These are phyloP conservation scores for Ophioderma brevispina DNA, from an alignment of 35 echinoderm and acorn worm genomes.

Conservation along the genomic window DNA sequence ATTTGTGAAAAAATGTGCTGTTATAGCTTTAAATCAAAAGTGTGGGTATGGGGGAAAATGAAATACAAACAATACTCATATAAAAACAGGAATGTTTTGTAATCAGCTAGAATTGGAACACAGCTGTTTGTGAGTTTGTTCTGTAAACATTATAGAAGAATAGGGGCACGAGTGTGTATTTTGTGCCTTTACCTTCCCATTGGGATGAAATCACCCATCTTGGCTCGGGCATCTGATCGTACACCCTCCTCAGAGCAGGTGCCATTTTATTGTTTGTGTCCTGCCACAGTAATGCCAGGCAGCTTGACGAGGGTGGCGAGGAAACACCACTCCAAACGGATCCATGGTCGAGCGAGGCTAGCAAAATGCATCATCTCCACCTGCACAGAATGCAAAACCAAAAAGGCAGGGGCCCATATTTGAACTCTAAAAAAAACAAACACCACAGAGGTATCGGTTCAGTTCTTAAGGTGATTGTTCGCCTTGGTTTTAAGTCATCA, in stretches of 20 bases:
- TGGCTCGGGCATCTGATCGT: slow-evolving; percentile 99
- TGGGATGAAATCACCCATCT: slow-evolving; percentile 99
- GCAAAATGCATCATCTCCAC: slow-evolving; percentile 99
- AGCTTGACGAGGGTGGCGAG: slow-evolving; percentile 89
- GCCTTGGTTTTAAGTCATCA: too few species aligned
- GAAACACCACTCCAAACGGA: slow-evolving; percentile 96
- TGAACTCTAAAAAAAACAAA: slow-evolving; percentile 97
- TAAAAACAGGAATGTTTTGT: too few species aligned
- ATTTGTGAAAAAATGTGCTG: too few species aligned
- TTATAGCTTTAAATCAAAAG: too few species aligned
- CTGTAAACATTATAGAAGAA: too few species aligned
- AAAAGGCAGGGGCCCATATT: slow-evolving; percentile 99
- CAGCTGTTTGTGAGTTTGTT: too few species aligned
- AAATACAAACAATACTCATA: too few species aligned
- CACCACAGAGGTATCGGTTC: too few species aligned
- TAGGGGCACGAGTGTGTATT: too few species aligned
- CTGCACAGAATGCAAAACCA: slow-evolving; percentile 97
- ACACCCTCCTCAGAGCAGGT: slow-evolving; percentile 93
- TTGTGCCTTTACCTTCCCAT: slow-evolving; percentile 99
- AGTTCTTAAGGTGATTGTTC: too few species aligned
- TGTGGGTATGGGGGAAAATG: too few species aligned
- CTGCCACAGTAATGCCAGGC: slow-evolving; percentile 98
- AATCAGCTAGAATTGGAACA: too few species aligned
- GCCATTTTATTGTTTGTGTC: slow-evolving; percentile 88
- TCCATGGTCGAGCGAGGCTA: slow-evolving; percentile 99